Evolutionary conservation across 2,888 invertebrate species (phyloP), one percentile per base, ranked within the genome.

Genomic region (Synergus laeviventris): DNA sequence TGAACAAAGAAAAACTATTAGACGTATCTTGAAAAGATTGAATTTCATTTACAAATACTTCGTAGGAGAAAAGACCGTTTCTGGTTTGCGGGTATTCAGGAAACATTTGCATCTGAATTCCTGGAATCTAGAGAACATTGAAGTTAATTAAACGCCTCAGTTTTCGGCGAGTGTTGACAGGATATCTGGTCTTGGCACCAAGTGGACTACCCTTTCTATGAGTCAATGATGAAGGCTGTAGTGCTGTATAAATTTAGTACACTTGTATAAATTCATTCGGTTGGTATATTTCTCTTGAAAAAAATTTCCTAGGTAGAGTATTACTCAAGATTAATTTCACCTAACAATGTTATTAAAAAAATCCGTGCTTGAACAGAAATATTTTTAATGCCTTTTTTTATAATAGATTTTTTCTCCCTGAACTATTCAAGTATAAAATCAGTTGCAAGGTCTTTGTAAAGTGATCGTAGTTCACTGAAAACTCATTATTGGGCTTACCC

Each of bases 111-210:
- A 86, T 86, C 82, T 82, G 85, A 87, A 86, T 86, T 81, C 85
- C 76, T 83, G 70, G 54, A 73, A 79, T 82, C 79, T 80, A 59
- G 60, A 76, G 80, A 79, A 82, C 81, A 81, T 81, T 79, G 81
- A 79, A 85, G 86, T 87, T 87, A 87, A 87, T 87, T 87, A 87
- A 87, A 86, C 84, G 85, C 82, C 82, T 87, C 86, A 83, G 86
- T 86, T 87, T 87, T 86, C 83, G 84, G 82, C 82, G 75, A 64
- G 59, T 66, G 66, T 84, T 82, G 83, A 82, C 76, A 82, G 82
- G 81, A 82, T 83, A 81, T 82, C 85, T 88, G 87, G 81, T 82
- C 78, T 82, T 88, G 88, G 85, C 88, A 88, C 82, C 85, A 78
- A 88, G 88, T 88, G 87, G 87, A 85, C 85, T 81, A 80, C 45